Percentiles rank a stretch among this genome's conserved stretches.
phyloP scores from a whole-genome alignment of 2,113 vertebrate species.

The Mus musculus region DNA sequence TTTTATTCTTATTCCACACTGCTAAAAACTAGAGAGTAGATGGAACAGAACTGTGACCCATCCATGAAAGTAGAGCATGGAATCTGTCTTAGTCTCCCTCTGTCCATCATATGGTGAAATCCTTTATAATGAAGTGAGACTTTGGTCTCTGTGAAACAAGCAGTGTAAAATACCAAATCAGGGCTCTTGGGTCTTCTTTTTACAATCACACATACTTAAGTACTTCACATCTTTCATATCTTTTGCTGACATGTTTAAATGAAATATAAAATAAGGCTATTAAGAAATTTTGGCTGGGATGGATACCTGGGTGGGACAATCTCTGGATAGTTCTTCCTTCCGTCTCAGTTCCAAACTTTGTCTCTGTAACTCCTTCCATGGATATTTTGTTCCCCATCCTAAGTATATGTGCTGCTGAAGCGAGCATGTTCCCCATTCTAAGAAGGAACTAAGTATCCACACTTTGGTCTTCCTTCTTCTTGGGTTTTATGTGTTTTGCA shows the following conservation, averaged over 20 bases:
- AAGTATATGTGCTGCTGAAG: no score
- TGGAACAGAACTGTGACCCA: neutral
- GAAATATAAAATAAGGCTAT: conserved; percentile 16
- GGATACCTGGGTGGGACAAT: no score
- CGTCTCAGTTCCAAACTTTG: no score
- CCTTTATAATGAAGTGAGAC: neutral
- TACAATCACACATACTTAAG: neutral
- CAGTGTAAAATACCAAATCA: neutral
- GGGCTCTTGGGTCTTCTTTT: no score
- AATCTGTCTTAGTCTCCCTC: neutral
- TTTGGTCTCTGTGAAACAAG: neutral
- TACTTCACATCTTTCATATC: no score
- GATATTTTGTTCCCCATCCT: no score
- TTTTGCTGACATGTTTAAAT: neutral
- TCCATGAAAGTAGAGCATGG: accelerated
- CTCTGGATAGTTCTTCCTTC: no score
- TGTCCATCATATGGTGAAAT: neutral
- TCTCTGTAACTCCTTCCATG: no score
- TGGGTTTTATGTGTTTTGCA: no score
- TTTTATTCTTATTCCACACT: neutral
- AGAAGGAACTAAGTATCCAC: no score
- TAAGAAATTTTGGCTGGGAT: neutral
- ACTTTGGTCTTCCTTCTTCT: no score
- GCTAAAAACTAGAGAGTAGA: neutral
- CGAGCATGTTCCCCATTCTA: no score